phyloP scores from a whole-genome alignment of 2,888 invertebrate species.

The Drosophila anomelani region DNA sequence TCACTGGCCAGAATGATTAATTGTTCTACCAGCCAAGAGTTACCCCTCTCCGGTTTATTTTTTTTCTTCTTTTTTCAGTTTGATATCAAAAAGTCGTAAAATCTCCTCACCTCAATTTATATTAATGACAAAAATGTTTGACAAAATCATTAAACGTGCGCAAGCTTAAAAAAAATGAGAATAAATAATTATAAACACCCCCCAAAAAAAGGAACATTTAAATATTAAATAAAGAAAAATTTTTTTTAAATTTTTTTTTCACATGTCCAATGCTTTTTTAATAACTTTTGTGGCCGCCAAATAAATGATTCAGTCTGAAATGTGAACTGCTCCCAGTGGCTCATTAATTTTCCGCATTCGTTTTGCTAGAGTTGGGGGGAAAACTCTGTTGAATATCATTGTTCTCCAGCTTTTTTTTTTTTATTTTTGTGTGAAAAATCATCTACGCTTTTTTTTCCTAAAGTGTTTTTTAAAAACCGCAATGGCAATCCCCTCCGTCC shows the following conservation, averaged over 20 bases:
- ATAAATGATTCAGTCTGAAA: slow-evolving; percentile 46
- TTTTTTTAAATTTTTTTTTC: slow-evolving; percentile 1
- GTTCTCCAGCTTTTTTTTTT: slow-evolving; percentile 25
- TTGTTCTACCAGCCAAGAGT: slow-evolving; percentile 24
- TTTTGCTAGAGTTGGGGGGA: not conserved
- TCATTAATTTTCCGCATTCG: slow-evolving; percentile 42
- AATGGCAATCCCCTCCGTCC: slow-evolving; percentile 33
- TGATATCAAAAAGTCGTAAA: slow-evolving; percentile 52
- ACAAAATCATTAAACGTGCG: slow-evolving; percentile 66
- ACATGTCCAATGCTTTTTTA: slow-evolving; percentile 25
- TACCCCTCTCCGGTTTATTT: not conserved
- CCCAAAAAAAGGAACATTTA: slow-evolving; percentile 22
- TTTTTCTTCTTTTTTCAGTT: not conserved
- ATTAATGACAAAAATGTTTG: slow-evolving; percentile 67
- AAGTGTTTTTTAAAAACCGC: slow-evolving; percentile 43
- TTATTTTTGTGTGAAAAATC: slow-evolving; percentile 46
- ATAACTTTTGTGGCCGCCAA: slow-evolving; percentile 39
- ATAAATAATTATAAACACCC: slow-evolving; percentile 31
- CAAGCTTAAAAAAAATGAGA: slow-evolving; percentile 31
- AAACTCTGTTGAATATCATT: slow-evolving; percentile 40
- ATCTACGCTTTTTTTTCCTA: slow-evolving; percentile 49
- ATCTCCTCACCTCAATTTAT: slow-evolving; percentile 36
- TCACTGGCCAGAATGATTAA: slow-evolving; percentile 54
- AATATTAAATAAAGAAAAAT: slow-evolving; percentile 47
- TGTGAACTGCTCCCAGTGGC: slow-evolving; percentile 44